phyloP scores from a whole-genome alignment of 2,113 vertebrate genomes.

The Paracanthobrama guichenoti region DNA sequence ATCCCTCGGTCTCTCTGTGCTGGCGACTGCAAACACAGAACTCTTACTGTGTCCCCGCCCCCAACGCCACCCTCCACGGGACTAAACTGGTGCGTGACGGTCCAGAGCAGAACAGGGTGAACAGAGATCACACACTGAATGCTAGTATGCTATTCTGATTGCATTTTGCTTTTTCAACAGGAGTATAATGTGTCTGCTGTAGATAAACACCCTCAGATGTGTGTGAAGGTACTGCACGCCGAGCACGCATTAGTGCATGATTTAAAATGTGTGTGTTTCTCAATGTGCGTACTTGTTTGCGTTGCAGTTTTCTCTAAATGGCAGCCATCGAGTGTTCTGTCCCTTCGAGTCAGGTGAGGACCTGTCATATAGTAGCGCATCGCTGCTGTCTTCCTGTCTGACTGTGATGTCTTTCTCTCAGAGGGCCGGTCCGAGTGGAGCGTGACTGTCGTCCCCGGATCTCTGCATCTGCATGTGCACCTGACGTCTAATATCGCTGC shows the following conservation, averaged over 20 bases:
- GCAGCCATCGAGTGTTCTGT: conserved; percentile 76
- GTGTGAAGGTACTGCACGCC: conserved; percentile 81
- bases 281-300: conserved; percentile 27
- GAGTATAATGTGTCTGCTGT: conserved; percentile 74
- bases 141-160: neutral
- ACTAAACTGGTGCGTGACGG: conserved; percentile 66
- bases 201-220: conserved; percentile 87
- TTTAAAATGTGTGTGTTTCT: neutral
- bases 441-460: conserved; percentile 62
- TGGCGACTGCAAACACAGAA: conserved; percentile 67
- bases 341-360: conserved; percentile 77
- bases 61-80: conserved; percentile 71
- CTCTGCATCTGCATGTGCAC: conserved; percentile 68
- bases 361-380: too few relatives aligned
- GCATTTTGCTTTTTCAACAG: conserved; percentile 61
- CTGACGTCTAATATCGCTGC: conserved; percentile 72
- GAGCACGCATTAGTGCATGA: neutral
- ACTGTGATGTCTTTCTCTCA: neutral
- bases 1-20: conserved; percentile 80
- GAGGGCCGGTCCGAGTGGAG: conserved; percentile 74
- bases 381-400: neutral
- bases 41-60: conserved; percentile 63
- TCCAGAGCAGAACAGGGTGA: too few relatives aligned
- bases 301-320: conserved; percentile 80
- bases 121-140: too few relatives aligned